phyloP scores from a whole-genome alignment of 35 echinoderm and acorn worm species.

The Lytechinus variegatus region DNA sequence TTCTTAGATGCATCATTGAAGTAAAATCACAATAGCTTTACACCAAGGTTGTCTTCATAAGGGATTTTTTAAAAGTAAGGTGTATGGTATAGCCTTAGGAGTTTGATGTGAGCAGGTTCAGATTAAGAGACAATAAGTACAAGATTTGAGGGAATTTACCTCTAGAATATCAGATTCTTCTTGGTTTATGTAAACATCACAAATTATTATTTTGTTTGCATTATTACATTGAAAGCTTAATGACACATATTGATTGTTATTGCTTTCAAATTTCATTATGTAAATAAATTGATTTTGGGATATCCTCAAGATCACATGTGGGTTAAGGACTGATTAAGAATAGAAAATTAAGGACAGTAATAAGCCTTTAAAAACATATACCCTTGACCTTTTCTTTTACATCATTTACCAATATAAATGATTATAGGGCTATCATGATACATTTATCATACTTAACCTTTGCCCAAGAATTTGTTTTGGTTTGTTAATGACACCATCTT shows the following conservation, averaged over 20 bases:
- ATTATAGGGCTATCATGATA: neutral
- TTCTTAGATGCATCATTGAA: neutral
- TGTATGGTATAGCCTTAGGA: neutral
- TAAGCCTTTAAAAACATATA: neutral
- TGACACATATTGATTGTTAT: too few species aligned
- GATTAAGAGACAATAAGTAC: neutral
- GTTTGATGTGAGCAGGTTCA: neutral
- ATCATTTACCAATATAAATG: neutral
- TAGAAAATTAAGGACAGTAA: neutral
- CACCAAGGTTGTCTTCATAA: neutral
- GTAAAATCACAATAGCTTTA: neutral
- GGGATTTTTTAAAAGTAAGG: neutral
- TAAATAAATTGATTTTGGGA: too few species aligned
- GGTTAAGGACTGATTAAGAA: too few species aligned
- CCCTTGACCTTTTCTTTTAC: neutral
- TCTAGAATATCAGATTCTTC: neutral
- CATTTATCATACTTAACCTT: conserved; percentile 13
- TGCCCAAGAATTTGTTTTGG: conserved; percentile 11
- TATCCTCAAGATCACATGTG: too few species aligned
- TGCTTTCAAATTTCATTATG: too few species aligned
- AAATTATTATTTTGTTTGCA: too few species aligned
- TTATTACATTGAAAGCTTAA: too few species aligned
- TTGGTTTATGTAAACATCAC: neutral
- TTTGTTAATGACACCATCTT: neutral
- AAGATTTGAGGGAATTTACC: neutral